A percentile compares a stretch with the other conserved stretches of the same genome.
Conservation (phyloP, 2,888 invertebrate species). For the Hydrotaea cyrtoneurina region DNA sequence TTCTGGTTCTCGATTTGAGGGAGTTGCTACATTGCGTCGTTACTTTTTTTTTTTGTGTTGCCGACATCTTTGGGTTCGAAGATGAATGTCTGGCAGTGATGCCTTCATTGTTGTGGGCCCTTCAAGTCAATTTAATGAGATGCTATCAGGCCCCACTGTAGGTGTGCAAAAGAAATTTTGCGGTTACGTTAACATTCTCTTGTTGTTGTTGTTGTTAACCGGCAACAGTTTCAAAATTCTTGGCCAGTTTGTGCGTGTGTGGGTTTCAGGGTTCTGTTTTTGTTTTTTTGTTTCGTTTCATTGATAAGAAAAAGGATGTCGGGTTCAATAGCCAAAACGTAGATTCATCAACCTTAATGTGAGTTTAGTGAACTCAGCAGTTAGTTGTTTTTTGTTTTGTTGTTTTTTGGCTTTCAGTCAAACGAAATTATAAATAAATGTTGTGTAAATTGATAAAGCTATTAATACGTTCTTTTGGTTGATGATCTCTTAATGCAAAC, state of each 20-base stretch:
- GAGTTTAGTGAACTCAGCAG: constrained; percentile 58
- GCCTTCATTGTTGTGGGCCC: constrained; percentile 61
- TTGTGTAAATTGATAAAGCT: constrained; percentile 48
- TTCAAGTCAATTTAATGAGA: constrained; percentile 61
- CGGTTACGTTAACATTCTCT: constrained; percentile 48
- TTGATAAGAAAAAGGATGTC: constrained; percentile 47
- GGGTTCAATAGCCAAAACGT: constrained; percentile 50
- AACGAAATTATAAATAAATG: constrained; percentile 49
- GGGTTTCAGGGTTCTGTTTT: background rate
- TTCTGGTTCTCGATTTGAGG: background rate
- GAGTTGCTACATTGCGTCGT: constrained; percentile 9
- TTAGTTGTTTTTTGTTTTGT: too few relatives aligned
- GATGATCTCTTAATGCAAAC: background rate
- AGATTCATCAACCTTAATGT: constrained; percentile 51
- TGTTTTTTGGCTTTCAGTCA: too few relatives aligned
- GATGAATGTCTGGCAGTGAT: constrained; percentile 61
- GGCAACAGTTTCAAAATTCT: background rate
- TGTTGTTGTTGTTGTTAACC: background rate
- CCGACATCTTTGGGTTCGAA: constrained; percentile 5
- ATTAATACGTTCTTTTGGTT: background rate
- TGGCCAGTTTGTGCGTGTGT: constrained; percentile 11
- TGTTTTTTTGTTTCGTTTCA: too few relatives aligned
- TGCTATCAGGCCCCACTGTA: constrained; percentile 60
- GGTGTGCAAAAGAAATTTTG: constrained; percentile 66
- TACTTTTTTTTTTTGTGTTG: background rate